These are phyloP conservation scores for Orycteropus afer DNA, from an alignment of 2,113 vertebrate genomes.

Conservation along the genomic window DNA sequence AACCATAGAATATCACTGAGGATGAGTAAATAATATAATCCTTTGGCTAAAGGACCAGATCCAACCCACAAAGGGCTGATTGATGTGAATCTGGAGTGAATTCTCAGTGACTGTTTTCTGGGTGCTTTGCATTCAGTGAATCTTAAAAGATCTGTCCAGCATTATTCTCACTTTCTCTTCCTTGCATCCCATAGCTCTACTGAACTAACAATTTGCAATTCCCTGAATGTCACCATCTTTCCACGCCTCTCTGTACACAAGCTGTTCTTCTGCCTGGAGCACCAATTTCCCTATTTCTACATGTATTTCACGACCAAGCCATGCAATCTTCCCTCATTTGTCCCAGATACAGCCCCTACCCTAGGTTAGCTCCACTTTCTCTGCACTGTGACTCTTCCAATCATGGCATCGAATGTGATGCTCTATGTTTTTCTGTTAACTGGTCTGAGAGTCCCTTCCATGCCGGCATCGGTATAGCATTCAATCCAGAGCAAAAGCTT, in stretches of 20 bases:
- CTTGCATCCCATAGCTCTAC: too few species aligned
- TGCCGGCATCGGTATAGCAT: neutral
- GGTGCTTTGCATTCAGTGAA: neutral
- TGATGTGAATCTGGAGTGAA: neutral
- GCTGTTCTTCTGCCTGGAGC: neutral
- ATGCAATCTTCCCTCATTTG: neutral
- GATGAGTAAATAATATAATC: neutral
- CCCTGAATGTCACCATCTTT: neutral
- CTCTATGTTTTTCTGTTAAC: slow-evolving; percentile 17
- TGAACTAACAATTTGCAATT: neutral
- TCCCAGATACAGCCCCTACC: neutral
- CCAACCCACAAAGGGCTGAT: neutral
- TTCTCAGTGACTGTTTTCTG: neutral
- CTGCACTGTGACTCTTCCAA: neutral
- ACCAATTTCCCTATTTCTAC: fast-evolving
- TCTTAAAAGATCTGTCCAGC: neutral
- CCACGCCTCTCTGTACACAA: neutral
- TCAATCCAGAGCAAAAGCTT: slow-evolving; percentile 32
- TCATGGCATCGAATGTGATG: neutral
- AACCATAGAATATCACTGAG: neutral
- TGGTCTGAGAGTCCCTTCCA: neutral
- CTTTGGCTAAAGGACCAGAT: neutral
- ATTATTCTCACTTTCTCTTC: neutral
- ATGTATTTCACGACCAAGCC: neutral
- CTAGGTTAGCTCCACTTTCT: neutral